Base-by-base conservation (phyloP, 2,797 vertebrate genomes). In the Falco novaeseelandiae region DNA sequence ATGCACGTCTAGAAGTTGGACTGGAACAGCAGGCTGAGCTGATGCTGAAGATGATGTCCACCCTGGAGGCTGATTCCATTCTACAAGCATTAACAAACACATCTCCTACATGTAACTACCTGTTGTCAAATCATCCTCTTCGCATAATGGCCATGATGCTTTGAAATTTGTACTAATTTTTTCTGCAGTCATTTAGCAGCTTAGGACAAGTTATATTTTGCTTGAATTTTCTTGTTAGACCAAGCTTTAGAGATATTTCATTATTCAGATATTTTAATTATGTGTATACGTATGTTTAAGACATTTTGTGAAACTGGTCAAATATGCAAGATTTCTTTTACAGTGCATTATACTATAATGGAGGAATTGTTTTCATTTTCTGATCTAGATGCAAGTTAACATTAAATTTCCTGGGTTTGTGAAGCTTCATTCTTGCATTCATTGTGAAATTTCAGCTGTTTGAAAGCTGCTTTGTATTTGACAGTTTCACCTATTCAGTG, bases 21-120 rank as follows among this genome's bases (percentile, higher is more conserved):
- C 98, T 99, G 93, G 99, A 99, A 93, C 99, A 99, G 94, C 99
- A 99, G 97, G 99, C 99, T 49, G 99, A 99, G 94, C 98, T 99
- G 89, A 99, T 99, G 99, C 98, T 99, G 87, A 99, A 99, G 98
- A 99, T 99, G 99, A 99, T 99, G 99, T 99, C 99, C 40, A 99
- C 99, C 3, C 96, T 99, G 69, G 99, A 99, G 98, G 99, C 99
- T 1, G 99, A 99, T 96, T 99, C 99, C 57, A 99, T 99, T 96
- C 97, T 99, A 44, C 99, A 99, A 89, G 99, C 99, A 19, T 98
- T 99, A 95, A 99, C 99, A 72, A 99, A 99, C 79, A 99, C 98
- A 69, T 99, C 99, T 61, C 99, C 99, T 89, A 98, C 99, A 98
- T 98, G 99, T 99, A 98, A 98, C 91, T 97, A 92, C 42, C 3